These are phyloP conservation scores for Bruchidius siliquastri DNA, from an alignment of 2,888 invertebrate species.

Conservation along the genomic window DNA sequence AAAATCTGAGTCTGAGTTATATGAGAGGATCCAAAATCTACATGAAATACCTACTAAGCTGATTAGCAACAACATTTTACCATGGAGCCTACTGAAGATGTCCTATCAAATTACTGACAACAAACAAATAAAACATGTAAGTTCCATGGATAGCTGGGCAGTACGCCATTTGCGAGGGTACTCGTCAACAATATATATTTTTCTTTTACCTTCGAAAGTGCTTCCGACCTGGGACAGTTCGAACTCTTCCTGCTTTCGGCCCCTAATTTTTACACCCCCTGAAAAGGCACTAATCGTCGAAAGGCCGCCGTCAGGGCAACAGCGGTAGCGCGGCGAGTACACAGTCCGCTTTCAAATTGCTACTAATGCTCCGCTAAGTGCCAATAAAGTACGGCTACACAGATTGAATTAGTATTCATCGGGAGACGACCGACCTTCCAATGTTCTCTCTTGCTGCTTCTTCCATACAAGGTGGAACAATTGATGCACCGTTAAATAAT, in stretches of 20 bases:
- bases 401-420: slow-evolving; percentile 43
- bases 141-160: too few species aligned
- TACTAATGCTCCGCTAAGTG: slow-evolving; percentile 46
- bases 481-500: background rate
- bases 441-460: background rate
- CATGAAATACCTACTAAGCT: too few species aligned
- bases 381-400: slow-evolving; percentile 39
- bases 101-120: too few species aligned
- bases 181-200: too few species aligned
- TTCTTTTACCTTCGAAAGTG: background rate
- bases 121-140: too few species aligned
- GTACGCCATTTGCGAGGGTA: too few species aligned
- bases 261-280: slow-evolving; percentile 9
- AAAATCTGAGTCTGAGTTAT: too few species aligned
- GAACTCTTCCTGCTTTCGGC: slow-evolving; percentile 19
- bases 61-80: too few species aligned
- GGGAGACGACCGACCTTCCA: slow-evolving; percentile 21
- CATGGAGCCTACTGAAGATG: too few species aligned
- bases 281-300: background rate
- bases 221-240: slow-evolving; percentile 12
- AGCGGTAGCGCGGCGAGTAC: slow-evolving; percentile 12
- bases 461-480: background rate
- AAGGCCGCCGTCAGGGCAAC: background rate
- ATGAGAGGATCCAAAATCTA: too few species aligned
- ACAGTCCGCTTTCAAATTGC: slow-evolving; percentile 34